Evolutionary conservation across 2,113 vertebrate genomes (phyloP).

Genomic region (Mastomys natalensis): DNA sequence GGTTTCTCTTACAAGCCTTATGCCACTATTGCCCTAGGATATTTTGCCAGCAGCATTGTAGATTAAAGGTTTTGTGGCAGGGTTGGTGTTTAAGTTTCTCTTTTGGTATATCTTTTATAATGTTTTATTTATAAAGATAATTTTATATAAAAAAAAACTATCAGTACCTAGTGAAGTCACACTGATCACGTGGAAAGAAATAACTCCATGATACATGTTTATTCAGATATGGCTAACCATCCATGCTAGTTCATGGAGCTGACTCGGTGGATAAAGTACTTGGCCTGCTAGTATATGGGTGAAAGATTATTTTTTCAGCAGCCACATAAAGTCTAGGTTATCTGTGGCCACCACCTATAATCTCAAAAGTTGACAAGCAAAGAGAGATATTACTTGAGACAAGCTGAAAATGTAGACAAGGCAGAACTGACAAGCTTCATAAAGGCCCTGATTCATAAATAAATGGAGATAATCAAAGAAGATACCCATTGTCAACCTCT

Average conservation of each 20-base stretch:
- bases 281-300: too few relatives aligned
- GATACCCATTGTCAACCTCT: neutral
- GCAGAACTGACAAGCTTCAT: neutral
- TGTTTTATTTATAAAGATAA: neutral
- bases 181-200: neutral
- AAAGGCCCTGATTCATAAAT: neutral
- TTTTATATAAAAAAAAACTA: neutral
- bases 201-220: neutral
- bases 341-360: too few relatives aligned
- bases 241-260: neutral
- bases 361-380: neutral
- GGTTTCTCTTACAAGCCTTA: neutral
- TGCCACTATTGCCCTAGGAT: neutral
- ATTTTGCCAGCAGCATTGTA: neutral
- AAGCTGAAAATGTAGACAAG: neutral
- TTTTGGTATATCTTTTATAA: neutral
- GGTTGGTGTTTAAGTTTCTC: neutral
- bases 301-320: too few relatives aligned
- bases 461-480: neutral
- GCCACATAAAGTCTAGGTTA: neutral
- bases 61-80: neutral
- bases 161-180: neutral
- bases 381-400: neutral
- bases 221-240: neutral
- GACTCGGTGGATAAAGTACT: neutral